Conservation (phyloP, 2,113 vertebrate genomes). For the Narcine bancroftii region DNA sequence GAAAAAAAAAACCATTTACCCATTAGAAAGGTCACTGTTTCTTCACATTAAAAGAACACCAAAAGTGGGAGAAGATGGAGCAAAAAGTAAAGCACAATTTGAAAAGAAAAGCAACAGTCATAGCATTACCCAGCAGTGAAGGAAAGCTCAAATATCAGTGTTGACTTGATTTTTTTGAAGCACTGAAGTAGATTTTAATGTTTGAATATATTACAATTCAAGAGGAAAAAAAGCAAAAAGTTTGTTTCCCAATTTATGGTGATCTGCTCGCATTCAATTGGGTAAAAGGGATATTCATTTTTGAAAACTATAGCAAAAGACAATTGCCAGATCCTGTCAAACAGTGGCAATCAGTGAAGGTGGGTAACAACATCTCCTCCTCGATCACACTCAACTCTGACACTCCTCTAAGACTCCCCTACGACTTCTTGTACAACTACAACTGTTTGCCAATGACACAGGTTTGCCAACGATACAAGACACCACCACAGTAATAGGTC, state of each 20-base stretch:
- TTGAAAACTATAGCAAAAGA: not conserved
- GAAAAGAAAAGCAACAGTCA: not conserved
- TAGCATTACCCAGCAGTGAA: not conserved
- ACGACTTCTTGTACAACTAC: no score
- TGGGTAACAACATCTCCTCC: no score
- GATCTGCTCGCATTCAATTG: not conserved
- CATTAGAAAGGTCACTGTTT: constrained; percentile 15
- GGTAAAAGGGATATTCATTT: not conserved
- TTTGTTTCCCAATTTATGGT: not conserved
- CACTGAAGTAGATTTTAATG: not conserved
- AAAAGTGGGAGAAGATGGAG: not conserved
- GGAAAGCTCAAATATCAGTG: not conserved
- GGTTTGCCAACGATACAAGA: no score
- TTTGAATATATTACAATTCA: not conserved
- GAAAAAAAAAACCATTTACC: not conserved
- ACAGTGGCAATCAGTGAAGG: no score
- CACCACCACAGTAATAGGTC: no score
- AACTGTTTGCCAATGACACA: no score
- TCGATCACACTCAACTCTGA: no score
- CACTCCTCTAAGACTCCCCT: no score
- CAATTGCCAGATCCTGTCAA: not conserved
- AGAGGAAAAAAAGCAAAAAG: not conserved
- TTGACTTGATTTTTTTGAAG: not conserved
- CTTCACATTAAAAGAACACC: not conserved
- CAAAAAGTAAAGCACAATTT: not conserved